Percentiles rank a stretch among this genome's conserved stretches.
These are phyloP conservation scores for Synodontis membranacea DNA, from an alignment of 2,113 vertebrate species.

Conservation along the genomic window DNA sequence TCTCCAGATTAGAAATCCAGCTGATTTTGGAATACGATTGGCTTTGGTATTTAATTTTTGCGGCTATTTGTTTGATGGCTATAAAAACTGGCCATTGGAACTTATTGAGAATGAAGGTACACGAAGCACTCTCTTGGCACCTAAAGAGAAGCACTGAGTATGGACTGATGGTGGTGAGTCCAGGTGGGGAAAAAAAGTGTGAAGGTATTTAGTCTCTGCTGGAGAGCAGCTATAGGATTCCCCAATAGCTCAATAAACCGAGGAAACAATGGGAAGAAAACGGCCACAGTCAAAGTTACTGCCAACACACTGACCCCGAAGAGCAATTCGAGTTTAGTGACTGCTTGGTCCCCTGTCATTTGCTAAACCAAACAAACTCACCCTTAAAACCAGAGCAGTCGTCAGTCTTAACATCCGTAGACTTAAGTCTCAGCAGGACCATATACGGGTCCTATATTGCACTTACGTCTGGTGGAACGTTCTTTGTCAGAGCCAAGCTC, in stretches of 20 bases:
- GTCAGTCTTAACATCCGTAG: constrained; percentile 67
- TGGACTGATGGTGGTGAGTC: not conserved
- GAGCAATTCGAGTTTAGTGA: constrained; percentile 37
- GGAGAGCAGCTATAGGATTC: constrained; percentile 18
- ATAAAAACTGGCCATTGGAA: constrained; percentile 15
- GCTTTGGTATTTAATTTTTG: not conserved
- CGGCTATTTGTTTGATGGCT: not conserved
- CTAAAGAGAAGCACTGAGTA: not conserved
- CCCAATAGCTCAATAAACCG: constrained; percentile 26
- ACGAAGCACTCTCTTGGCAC: not conserved
- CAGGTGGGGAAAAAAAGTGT: not conserved
- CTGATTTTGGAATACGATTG: not conserved
- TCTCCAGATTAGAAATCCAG: not conserved
- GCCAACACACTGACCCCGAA: constrained; percentile 37
- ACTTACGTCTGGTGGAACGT: constrained; percentile 57
- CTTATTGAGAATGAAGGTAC: not conserved
- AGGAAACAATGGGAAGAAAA: constrained; percentile 25
- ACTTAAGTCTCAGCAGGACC: constrained; percentile 47
- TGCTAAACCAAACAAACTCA: constrained; percentile 64
- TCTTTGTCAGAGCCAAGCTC: constrained; percentile 75
- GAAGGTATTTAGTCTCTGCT: constrained; percentile 23
- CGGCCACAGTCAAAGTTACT: constrained; percentile 31
- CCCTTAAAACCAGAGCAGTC: not conserved
- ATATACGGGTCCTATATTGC: constrained; percentile 47
- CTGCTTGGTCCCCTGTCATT: constrained; percentile 38